phyloP scores from a whole-genome alignment of 2,888 invertebrate species.

The Ormyrus rosae region DNA sequence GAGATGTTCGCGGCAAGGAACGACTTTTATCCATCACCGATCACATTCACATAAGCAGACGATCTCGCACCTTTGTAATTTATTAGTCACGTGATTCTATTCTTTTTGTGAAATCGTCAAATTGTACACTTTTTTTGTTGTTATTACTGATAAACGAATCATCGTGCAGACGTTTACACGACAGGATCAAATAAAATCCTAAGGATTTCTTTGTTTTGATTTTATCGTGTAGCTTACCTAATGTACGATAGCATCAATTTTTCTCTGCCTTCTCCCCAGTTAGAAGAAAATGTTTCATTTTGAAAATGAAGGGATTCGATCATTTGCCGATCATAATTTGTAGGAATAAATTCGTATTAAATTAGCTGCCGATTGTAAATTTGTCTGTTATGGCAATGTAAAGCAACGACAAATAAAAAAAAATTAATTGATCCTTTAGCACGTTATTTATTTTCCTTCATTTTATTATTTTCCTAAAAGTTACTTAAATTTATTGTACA shows the following conservation, averaged over 20 bases:
- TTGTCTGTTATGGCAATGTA: constrained; percentile 31
- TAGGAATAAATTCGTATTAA: constrained; percentile 38
- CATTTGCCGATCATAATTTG: constrained; percentile 18
- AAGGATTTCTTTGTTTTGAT: neutral
- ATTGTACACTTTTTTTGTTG: constrained; percentile 23
- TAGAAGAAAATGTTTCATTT: constrained; percentile 23
- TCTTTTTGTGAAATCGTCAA: neutral
- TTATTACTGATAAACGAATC: neutral
- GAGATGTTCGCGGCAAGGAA: constrained; percentile 4
- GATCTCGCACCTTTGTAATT: constrained; percentile 19
- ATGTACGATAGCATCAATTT: neutral
- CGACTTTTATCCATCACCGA: constrained; percentile 35
- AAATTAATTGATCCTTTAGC: neutral
- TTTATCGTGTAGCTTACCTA: constrained; percentile 14
- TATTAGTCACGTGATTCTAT: constrained; percentile 22
- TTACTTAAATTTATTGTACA: too few relatives aligned
- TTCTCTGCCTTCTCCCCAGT: constrained; percentile 45
- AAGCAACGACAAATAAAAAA: constrained; percentile 13
- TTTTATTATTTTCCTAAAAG: too few relatives aligned
- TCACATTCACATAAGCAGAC: neutral
- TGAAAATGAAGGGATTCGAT: constrained; percentile 14
- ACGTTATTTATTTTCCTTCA: too few relatives aligned
- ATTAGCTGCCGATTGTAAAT: constrained; percentile 45
- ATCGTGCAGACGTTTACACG: constrained; percentile 6
- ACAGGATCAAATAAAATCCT: neutral